Evolutionary conservation across 2,797 vertebrate genomes (phyloP), one percentile per base, ranked within the genome.

Genomic region (Channa striata): DNA sequence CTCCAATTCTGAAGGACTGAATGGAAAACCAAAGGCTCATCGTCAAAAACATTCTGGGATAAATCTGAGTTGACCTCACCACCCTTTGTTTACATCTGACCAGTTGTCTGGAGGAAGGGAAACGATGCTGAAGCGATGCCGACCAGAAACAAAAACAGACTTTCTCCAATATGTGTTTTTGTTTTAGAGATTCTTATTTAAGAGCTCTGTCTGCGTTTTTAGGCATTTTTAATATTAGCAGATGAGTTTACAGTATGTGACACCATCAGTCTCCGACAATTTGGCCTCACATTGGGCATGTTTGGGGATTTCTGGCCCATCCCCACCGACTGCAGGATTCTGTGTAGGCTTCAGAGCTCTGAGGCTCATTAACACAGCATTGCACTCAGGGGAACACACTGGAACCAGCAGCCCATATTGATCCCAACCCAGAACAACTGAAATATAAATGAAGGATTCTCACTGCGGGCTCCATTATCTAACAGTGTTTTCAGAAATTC

Each of bases 391-490:
- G 82, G 84, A 74, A 78, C 70, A 60, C 72, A 30, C 58, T 75
- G 58, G 66, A 85, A 78, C 73, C 78, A 76, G 73, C 80, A 54
- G 83, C 71, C 19, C 49, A 23, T 82, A 89, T 88, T 74, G 86
- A 86, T 83, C 82, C 77, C 25, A 68, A 23, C 48, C 46, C 69
- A 66, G 52, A 83, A 70, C 71, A 80, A 20, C 69, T 83, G 50
- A 87, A 85, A 86, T 80, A 87, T 85, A 88, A 68, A 86, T 86
- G 84, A 87, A 77, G 72, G 72, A 14, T 66, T 82, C 68, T 66
- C 61, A 57, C 68, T 19, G 58, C 59, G 69, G 52, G 43, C 51
- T 70, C n/a, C 59, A 9, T 57, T 42, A 62, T 57, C 75, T 43
- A 34, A 70, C 62, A 48, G 62, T 0, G 30, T 57, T 67, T 49